Percentiles rank a stretch among this genome's conserved stretches.
Evolutionary conservation across 2,113 vertebrate genomes (phyloP).

Genomic region (Urocynchramus pylzowi): DNA sequence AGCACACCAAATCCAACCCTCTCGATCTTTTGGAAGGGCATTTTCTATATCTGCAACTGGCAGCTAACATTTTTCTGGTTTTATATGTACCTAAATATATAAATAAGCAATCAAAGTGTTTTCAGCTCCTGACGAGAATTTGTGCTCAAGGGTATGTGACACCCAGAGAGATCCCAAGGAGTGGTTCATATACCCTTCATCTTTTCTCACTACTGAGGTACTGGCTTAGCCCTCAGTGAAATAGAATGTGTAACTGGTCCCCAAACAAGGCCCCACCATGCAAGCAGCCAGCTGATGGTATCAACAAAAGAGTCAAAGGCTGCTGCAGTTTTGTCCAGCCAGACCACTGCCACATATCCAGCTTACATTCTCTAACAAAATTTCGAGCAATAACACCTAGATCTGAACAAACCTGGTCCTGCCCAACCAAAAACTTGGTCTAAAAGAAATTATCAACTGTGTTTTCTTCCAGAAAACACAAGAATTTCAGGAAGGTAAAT

Average conservation of each 20-base stretch:
- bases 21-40: not conserved
- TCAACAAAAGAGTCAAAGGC: not conserved
- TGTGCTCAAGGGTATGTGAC: not conserved
- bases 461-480: not conserved
- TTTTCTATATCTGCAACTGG: not conserved
- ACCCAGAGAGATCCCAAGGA: not conserved
- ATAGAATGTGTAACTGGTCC: not conserved
- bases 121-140: not conserved
- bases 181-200: not conserved
- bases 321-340: not conserved
- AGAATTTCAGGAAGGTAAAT: slow-evolving; percentile 22
- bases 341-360: accelerated
- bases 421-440: not conserved
- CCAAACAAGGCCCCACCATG: not conserved
- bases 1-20: not conserved
- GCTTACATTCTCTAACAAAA: not conserved
- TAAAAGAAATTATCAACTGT: slow-evolving; percentile 4
- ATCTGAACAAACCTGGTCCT: not conserved
- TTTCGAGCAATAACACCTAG: not conserved
- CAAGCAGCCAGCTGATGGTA: not conserved
- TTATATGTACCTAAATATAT: not conserved
- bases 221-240: not conserved
- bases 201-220: not conserved
- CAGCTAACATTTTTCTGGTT: not conserved
- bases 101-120: not conserved